Base-by-base conservation (phyloP, 2,797 vertebrate genomes). In the Protonibea diacanthus region DNA sequence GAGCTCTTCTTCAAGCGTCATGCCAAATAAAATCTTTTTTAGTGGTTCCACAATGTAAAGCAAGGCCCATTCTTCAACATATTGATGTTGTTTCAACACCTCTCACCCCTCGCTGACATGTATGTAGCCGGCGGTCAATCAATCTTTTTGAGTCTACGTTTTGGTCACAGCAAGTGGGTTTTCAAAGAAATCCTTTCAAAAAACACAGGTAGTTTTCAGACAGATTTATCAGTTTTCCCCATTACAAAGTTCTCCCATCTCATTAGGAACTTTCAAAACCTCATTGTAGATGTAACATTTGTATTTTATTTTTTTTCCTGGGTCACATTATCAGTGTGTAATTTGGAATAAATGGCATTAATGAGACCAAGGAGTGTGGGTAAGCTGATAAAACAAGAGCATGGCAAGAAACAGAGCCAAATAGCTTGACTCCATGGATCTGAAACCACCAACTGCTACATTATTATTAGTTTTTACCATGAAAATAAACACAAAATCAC, bases 341-440 rank as follows among this genome's bases (percentile, higher is more conserved):
- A 73, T 55, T 0, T 66, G 27, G 75, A 71, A 67, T 70, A 84
- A 78, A 78, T 78, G 63, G 38, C 56, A 49, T 52, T 89, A 82
- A 83, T 82, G 74, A 80, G 79, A 77, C 6, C n/a, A 67, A n/a
- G 11, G 60, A 75, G 44, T 82, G 71, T 57, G 76, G 69, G 62
- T 27, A 52, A 83, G 25, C 3, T 3, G 57, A 65, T 40, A 6
- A 64, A 62, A 76, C 45, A 83, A 75, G 64, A 62, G 17, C 52
- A 42, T 3, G 1, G 29, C 64, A 68, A 49, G 42, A 60, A 69
- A 53, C 14, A 7, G 48, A 64, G 14, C 17, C 23, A 71, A 64
- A 75, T n/a, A 72, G 38, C 12, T 65, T 27, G 48, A 77, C 68
- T 66, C 12, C 4, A 11, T 12, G 14, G 44, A 71, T 76, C 21